These are phyloP conservation scores for Sycon ciliatum DNA, from an alignment of 37 sponge, comb jelly and placozoan genomes.

Conservation along the genomic window DNA sequence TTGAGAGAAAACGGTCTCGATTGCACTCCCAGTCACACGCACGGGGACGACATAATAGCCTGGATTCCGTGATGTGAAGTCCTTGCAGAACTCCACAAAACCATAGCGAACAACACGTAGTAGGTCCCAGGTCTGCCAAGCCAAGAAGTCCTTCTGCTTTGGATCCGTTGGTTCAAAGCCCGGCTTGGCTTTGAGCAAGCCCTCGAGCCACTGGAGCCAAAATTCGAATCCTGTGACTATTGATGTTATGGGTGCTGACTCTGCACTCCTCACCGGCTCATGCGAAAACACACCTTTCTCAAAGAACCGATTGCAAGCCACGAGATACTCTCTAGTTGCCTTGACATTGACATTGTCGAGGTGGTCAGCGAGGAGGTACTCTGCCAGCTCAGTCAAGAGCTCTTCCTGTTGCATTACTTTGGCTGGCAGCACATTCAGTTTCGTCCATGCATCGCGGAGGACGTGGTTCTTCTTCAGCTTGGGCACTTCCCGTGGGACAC, in stretches of 20 bases:
- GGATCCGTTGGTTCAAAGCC: not conserved
- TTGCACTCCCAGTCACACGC: conserved; percentile 13
- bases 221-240: too few relatives aligned
- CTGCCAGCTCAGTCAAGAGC: conserved; percentile 23
- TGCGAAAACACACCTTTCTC: conserved; percentile 25
- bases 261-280: too few relatives aligned
- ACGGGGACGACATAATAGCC: conserved; percentile 20
- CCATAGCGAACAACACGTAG: conserved; percentile 18
- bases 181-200: too few relatives aligned
- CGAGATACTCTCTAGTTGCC: conserved; percentile 1
- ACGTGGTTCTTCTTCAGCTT: conserved; percentile 12
- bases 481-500: conserved; percentile 5
- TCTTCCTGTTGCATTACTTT: conserved; percentile 44
- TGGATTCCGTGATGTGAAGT: conserved; percentile 12
- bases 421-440: conserved; percentile 30
- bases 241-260: too few relatives aligned
- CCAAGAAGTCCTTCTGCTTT: not conserved
- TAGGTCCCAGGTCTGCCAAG: conserved; percentile 23
- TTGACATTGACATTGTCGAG: not conserved
- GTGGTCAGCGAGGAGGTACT: conserved; percentile 8
- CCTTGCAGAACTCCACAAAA: conserved; percentile 1
- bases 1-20: conserved; percentile 16
- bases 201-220: too few relatives aligned
- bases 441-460: conserved; percentile 25
- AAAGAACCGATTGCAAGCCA: conserved; percentile 29